Base-by-base conservation (phyloP, 2,888 invertebrate genomes). In the Cephus spinipes region DNA sequence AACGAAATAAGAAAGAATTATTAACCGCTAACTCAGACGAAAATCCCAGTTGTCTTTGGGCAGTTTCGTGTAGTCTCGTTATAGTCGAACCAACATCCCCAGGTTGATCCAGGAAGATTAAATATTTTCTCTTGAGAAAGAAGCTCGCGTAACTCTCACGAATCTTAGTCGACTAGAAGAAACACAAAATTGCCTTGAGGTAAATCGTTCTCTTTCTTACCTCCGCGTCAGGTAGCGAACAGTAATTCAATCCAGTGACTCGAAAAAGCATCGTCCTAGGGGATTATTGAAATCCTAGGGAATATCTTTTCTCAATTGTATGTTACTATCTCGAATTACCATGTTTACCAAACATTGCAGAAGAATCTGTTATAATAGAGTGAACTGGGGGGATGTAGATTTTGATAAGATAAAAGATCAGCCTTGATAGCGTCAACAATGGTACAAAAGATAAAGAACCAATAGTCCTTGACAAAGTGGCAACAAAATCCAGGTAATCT, bases 271-370 rank as follows among this genome's bases (percentile, higher is more conserved):
- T 55, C 23, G 55, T 55, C 55, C 55, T 55, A 55, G 55, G 55
- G 55, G 55, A 55, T 55, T 55, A 23, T 55, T 55, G 55, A 55
- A 15, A 55, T 55, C 23, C 23, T 55, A 55, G 23, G 55, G 55
- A 55, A 55, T 55, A 55, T 55, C 23, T 55, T 55, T 55, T 55
- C 55, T 55, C 55, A 55, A 55, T 23, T 55, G 55, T 55, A 55
- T 23, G 23, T 55, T 55, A 55, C 55, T 55, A 83, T 85, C 85
- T 89, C 87, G 82, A 85, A 86, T 89, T 89, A 87, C 89, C 83
- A 85, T 89, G 89, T 89, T 89, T 89, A 83, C 86, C 83, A 88
- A 55, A 89, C 89, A 88, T 35, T 69, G 82, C 69, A 71, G 71
- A 30, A 69, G 12, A 69, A 23, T 40, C 40, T 55, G 15, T 55